Percentiles rank a stretch among this genome's conserved stretches.
Conservation (phyloP, 2,888 invertebrate species). For the Dascillus cervinus region DNA sequence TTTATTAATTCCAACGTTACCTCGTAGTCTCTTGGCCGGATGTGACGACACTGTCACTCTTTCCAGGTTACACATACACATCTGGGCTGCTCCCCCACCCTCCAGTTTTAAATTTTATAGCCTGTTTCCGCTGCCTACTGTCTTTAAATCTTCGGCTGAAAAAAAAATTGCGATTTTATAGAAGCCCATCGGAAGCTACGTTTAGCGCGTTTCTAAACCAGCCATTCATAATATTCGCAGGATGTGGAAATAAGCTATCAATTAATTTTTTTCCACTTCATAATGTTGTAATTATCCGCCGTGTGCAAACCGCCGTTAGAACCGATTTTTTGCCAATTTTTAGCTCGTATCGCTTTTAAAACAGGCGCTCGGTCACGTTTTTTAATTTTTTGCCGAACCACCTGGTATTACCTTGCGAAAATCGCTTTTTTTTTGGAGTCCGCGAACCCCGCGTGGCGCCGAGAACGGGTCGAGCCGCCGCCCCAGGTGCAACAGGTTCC, state of each 20-base stretch:
- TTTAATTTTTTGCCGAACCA: too few species aligned
- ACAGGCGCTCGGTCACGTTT: too few species aligned
- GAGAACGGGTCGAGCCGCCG: conserved; percentile 15
- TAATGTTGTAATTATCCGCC: conserved; percentile 13
- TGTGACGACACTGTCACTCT: conserved; percentile 27
- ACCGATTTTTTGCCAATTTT: background rate
- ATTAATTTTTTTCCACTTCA: conserved; percentile 11
- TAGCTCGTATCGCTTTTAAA: too few species aligned
- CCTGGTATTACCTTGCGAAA: too few species aligned
- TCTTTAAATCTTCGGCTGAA: background rate
- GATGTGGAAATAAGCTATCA: conserved; percentile 16
- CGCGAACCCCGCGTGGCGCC: conserved; percentile 14
- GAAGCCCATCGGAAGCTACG: background rate
- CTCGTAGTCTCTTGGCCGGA: conserved; percentile 21
- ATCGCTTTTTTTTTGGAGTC: too few species aligned
- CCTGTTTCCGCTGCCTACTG: conserved; percentile 13
- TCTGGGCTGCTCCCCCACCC: conserved; percentile 12
- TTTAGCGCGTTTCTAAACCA: background rate
- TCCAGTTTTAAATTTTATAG: conserved; percentile 14
- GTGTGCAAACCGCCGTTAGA: conserved; percentile 12
- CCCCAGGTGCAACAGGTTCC: conserved; percentile 30
- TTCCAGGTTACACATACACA: conserved; percentile 24
- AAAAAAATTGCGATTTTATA: background rate
- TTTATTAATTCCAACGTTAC: too few species aligned
- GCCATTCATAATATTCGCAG: conserved; percentile 14